Conservation (phyloP, 2,888 invertebrate species). For the Bellardia bayeri region DNA sequence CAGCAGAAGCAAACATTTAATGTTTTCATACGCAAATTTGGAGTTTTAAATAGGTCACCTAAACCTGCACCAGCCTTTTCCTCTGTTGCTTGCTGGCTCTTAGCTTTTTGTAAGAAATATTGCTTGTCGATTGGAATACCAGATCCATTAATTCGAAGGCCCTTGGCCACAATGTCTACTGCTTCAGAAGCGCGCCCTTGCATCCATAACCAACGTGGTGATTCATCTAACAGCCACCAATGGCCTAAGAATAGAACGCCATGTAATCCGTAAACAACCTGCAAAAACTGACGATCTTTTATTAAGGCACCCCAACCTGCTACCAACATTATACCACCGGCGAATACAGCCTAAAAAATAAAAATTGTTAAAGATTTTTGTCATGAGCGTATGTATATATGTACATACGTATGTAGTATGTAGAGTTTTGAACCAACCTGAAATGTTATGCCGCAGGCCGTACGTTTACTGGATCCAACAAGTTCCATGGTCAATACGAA, state of each 20-base stretch:
- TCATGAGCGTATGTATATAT: too few species aligned
- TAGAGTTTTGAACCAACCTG: conserved; percentile 75
- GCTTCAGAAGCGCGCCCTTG: conserved; percentile 91
- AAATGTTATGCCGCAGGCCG: conserved; percentile 90
- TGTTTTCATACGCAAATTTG: conserved; percentile 91
- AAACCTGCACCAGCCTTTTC: conserved; percentile 86
- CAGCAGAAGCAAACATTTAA: conserved; percentile 92
- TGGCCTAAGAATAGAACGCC: conserved; percentile 90
- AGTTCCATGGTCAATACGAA: conserved; percentile 91
- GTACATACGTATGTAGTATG: too few species aligned
- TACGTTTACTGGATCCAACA: conserved; percentile 91
- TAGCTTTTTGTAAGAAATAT: conserved; percentile 87
- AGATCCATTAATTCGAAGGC: conserved; percentile 89
- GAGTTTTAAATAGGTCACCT: conserved; percentile 91
- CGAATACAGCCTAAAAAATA: conserved; percentile 88
- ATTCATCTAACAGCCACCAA: conserved; percentile 95
- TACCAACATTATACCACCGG: conserved; percentile 91
- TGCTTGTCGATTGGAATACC: conserved; percentile 87
- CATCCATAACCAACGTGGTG: conserved; percentile 94
- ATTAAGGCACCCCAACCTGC: conserved; percentile 93
- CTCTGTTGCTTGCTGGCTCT: conserved; percentile 81
- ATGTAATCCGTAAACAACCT: conserved; percentile 91
- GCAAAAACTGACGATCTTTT: conserved; percentile 89
- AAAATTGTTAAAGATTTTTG: too few species aligned
- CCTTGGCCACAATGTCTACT: conserved; percentile 90